Conservation (phyloP, 2,797 vertebrate species). For the Petrocephalus sullivani region DNA sequence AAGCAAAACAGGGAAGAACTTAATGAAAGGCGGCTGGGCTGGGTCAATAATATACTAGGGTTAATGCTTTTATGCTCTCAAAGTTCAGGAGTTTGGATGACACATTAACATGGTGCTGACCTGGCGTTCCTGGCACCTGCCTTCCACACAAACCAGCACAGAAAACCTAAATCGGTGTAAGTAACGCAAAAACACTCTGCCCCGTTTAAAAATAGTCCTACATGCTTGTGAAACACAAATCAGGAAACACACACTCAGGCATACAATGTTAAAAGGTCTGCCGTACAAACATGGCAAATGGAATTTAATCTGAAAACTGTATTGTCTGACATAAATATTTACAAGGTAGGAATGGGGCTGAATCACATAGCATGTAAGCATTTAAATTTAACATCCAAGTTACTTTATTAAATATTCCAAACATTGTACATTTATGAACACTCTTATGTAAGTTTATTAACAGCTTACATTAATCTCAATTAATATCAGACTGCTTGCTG, state of each 20-base stretch:
- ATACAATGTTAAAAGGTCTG: not conserved
- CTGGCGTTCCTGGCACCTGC: not conserved
- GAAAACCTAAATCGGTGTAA: not conserved
- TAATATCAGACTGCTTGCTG: not conserved
- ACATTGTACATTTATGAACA: not conserved
- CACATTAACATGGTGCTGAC: constrained; percentile 19
- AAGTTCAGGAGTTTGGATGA: constrained; percentile 24
- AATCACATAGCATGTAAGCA: not conserved
- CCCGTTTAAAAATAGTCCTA: not conserved
- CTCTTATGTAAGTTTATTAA: not conserved
- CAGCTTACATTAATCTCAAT: not conserved
- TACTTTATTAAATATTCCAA: not conserved
- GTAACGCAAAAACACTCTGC: not conserved
- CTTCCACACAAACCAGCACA: not conserved
- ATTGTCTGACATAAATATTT: not conserved
- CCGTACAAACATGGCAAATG: not conserved
- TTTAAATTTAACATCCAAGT: not conserved
- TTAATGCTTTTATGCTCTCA: constrained; percentile 15
- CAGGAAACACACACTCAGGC: constrained; percentile 3
- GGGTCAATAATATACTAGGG: constrained; percentile 17
- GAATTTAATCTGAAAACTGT: not conserved
- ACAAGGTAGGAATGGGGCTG: not conserved
- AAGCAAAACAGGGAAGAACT: not conserved
- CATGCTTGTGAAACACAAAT: not conserved
- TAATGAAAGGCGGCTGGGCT: not conserved